Evolutionary conservation across 2,888 invertebrate species (phyloP), one percentile per base, ranked within the genome.

Genomic region (Congeria kusceri): DNA sequence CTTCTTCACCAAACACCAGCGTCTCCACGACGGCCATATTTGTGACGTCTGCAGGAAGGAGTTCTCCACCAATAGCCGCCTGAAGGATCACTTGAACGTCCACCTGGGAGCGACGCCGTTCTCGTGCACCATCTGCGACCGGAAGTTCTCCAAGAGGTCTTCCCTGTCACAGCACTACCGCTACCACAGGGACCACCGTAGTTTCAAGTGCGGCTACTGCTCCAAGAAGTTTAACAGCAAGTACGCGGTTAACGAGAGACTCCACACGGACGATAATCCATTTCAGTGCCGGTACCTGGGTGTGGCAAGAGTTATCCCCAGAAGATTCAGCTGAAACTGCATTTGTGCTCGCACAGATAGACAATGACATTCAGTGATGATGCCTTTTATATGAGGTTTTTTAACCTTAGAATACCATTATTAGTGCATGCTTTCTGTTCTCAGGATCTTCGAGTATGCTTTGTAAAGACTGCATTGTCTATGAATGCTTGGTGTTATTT

Each of bases 261-360:
- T 80, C n/a, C 83, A 83, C 65, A 83, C 83, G 1, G 83, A 80
- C 18, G 83, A 83, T 9, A 77, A 65, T 23, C 83, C 83, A 18
- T 83, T 77, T 46, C 77, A 56, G 49, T 83, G 83, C 72, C 67
- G 23, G 53, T 72, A n/a, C 62, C 80, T 63, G 83, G 83, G 72
- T 83, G 83, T 66, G 62, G 44, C 18, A 71, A 68, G 28, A 64
- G 71, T 25, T 83, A 75, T 32, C 83, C 80, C 5, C 83, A 83
- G 59, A 20, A 77, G 79, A n/a, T 83, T 74, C 32, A 79, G 57
- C 32, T 83, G 83, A 32, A 32, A 32, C 32, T 32, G 32, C 32
- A 32, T 32, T 32, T 32, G 32, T 32, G 32, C 32, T 32, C 32
- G 11, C 32, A 32, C 11, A 32, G 32, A 32, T 32, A 32, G 32